Base-by-base conservation (phyloP, 2,888 invertebrate species). In the Rotaria sp. region DNA sequence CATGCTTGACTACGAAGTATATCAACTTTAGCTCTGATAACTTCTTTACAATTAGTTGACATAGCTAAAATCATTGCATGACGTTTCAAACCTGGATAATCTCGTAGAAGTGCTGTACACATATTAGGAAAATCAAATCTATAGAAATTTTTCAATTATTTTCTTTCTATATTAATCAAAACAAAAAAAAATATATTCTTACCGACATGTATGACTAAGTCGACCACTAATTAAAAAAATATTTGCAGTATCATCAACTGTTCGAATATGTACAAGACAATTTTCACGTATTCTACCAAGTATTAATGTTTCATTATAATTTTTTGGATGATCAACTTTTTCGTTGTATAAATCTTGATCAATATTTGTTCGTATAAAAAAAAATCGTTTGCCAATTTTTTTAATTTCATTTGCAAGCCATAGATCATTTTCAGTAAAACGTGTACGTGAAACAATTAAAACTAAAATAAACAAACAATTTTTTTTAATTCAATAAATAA, bases 371-470 rank as follows among this genome's bases (percentile, higher is more conserved):
- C 87, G 52, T 0, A 88, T 85, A 38, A 88, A 87, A 52, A 87
- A 85, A 57, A 88, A 85, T 0, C 18, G 80, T 48, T 86, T 87
- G 0, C 84, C 84, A 13, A 55, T 84, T n/a, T 67, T 52, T 30
- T 84, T 45, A 15, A 88, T 55, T 59, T 86, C 85, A 11, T 84
- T 59, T 13, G 86, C 86, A 38, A 87, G 52, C 87, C 87, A 87
- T 7, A 48, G 18, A 59, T 87, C 87, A 52, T 86, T 85, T 67
- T 85, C 86, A 11, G 87, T 86, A 59, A 87, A 87, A 30, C 87
- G 74, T n/a, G 41, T 84, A n/a, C 84, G 50, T 4, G 87, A 85
- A 45, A 87, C 24, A 45, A 87, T 86, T 26, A 87, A 57, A 41
- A 86, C 67, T 67, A 35, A 35, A 67, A 30, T 10, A 24, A n/a